Evolutionary conservation across 1,140 invertebrate genomes (phyloP).

Genomic region (Akabosia matsudoensis): DNA sequence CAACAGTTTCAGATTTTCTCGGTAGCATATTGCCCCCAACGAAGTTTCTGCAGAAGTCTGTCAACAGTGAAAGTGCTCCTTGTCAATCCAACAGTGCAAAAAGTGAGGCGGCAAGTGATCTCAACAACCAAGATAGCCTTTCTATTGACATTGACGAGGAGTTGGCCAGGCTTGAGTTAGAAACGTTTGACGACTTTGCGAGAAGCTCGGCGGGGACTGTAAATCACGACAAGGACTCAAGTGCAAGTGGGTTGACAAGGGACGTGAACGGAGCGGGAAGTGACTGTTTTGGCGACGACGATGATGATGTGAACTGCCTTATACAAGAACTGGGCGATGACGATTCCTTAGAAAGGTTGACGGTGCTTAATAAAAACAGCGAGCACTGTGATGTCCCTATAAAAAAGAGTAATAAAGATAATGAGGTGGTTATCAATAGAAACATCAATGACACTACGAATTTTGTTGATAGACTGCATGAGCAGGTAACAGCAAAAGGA

Average conservation of each 20-base stretch:
- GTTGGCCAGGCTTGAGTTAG: constrained; percentile 36
- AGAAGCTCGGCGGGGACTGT: neutral
- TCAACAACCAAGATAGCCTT: constrained; percentile 18
- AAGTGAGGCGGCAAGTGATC: neutral
- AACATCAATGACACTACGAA: no score
- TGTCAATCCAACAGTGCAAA: no score
- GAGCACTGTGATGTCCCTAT: neutral
- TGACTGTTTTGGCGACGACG: no score
- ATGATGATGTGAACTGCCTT: no score
- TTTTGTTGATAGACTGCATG: no score
- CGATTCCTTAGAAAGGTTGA: no score
- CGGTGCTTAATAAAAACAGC: neutral
- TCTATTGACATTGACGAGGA: constrained; percentile 41
- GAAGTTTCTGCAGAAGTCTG: neutral
- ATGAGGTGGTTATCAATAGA: no score
- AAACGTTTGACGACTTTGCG: constrained; percentile 25
- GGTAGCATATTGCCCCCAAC: neutral
- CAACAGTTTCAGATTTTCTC: neutral
- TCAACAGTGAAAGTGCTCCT: neutral
- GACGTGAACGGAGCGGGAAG: no score
- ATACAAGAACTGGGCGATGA: no score
- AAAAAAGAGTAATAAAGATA: no score
- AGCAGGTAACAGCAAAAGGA: no score
- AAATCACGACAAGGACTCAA: neutral
- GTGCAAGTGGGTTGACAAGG: neutral